Evolutionary conservation across 2,797 vertebrate genomes (phyloP).

Genomic region (Mormyrops boulengeri): DNA sequence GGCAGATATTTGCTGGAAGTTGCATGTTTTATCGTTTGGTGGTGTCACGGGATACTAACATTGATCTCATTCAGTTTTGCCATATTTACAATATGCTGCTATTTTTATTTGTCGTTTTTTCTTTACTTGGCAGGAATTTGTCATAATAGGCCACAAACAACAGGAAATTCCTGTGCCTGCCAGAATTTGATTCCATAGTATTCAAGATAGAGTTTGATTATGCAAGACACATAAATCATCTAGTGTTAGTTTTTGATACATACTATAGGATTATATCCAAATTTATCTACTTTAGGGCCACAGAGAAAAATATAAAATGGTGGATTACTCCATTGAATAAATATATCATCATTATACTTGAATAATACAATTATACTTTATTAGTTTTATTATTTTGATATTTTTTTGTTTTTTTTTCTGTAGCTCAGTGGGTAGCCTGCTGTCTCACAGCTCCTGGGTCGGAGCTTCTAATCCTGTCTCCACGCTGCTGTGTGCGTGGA

Average conservation of each 20-base stretch:
- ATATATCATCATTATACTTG: not conserved
- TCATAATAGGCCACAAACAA: not conserved
- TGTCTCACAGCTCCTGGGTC: not conserved
- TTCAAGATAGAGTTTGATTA: not conserved
- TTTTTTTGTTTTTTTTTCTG: not conserved
- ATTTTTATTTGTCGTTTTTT: not conserved
- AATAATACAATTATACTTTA: not conserved
- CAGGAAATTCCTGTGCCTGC: not conserved
- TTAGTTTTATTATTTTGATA: not conserved
- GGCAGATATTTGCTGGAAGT: not conserved
- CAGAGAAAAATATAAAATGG: not conserved
- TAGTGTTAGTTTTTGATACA: not conserved
- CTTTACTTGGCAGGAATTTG: not conserved
- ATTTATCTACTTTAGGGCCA: not conserved
- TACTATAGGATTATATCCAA: not conserved
- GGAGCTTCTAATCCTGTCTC: not conserved
- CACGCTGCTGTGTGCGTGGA: not conserved
- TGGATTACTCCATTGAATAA: not conserved
- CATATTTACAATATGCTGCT: not conserved
- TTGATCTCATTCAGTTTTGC: not conserved
- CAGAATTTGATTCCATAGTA: slow-evolving; percentile 2
- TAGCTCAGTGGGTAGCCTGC: not conserved
- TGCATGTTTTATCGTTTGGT: not conserved
- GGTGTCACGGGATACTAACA: not conserved
- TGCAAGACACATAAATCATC: not conserved